These are phyloP conservation scores for Papilio helenus DNA, from an alignment of 1,140 invertebrate species.

Conservation along the genomic window DNA sequence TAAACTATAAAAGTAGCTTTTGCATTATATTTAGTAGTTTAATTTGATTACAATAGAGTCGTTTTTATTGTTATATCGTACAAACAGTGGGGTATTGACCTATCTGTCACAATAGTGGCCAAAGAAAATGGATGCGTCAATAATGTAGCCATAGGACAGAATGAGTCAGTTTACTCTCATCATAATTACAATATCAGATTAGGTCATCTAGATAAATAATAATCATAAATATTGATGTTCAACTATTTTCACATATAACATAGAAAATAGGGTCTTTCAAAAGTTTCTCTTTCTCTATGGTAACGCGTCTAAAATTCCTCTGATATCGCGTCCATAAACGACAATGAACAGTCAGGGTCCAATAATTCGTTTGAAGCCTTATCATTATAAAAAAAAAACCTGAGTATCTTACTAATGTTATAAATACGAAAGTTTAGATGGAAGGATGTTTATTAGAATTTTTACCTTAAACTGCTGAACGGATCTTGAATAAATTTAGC, in stretches of 20 bases:
- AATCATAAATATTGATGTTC: neutral
- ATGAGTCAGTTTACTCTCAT: neutral
- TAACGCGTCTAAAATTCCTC: no score
- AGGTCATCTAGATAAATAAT: neutral
- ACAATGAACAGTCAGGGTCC: neutral
- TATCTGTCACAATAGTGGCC: neutral
- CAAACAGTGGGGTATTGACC: neutral
- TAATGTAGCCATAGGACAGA: neutral
- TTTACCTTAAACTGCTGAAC: no score
- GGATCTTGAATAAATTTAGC: no score
- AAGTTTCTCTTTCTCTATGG: no score
- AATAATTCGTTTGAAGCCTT: no score
- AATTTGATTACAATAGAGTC: neutral
- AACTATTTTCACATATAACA: no score
- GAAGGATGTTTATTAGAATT: no score
- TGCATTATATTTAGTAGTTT: neutral
- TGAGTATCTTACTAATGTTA: no score
- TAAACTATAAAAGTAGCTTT: neutral
- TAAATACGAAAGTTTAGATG: no score
- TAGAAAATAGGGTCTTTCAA: no score
- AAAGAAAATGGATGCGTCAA: constrained; percentile 12
- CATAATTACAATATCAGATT: constrained; percentile 7
- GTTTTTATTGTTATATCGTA: neutral
- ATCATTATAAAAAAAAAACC: no score
- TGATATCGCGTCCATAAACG: neutral